Evolutionary conservation across 2,888 invertebrate species (phyloP).

Genomic region (Chaitophorus viminalis): DNA sequence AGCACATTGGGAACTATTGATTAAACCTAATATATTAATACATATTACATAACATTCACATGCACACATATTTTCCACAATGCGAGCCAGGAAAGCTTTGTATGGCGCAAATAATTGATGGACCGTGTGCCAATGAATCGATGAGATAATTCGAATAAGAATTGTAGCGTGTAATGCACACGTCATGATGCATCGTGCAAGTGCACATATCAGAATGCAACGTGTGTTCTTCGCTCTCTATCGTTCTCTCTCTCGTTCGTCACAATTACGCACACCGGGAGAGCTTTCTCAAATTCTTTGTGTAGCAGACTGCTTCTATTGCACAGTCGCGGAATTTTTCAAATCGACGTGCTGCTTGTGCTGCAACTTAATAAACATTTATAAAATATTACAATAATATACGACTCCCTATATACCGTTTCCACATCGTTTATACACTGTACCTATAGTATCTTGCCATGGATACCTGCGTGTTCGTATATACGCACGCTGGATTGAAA

Average conservation of each 20-base stretch:
- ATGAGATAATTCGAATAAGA: not conserved
- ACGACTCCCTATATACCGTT: no score
- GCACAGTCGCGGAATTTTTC: not conserved
- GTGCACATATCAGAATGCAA: not conserved
- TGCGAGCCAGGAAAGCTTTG: not conserved
- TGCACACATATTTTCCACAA: not conserved
- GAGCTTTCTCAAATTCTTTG: not conserved
- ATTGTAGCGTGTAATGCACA: not conserved
- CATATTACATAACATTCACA: not conserved
- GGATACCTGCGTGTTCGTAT: no score
- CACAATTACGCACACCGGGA: not conserved
- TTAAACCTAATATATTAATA: no score
- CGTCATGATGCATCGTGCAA: not conserved
- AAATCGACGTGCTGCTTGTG: not conserved
- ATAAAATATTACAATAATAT: no score
- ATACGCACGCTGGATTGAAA: no score
- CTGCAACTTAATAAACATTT: no score
- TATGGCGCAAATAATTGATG: conserved; percentile 31
- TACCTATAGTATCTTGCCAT: no score
- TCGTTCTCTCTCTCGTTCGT: not conserved
- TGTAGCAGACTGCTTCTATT: not conserved
- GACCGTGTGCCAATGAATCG: not conserved
- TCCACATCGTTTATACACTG: no score
- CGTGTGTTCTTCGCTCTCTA: not conserved
- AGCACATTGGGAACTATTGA: no score